Evolutionary conservation across 2,888 invertebrate species (phyloP).

Genomic region (Hoplodrina blanda): DNA sequence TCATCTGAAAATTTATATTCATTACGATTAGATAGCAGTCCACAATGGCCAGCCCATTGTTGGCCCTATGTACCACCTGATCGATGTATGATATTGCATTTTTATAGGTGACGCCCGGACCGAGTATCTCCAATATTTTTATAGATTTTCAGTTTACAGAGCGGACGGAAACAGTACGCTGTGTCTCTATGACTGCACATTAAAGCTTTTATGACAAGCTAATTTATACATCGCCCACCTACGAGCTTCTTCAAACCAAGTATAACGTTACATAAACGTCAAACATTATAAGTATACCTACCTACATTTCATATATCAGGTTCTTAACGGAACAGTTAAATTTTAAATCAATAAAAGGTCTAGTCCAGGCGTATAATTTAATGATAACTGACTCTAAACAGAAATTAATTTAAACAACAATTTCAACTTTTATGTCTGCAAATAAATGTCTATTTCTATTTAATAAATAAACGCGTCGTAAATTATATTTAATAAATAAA

Average conservation of each 20-base stretch:
- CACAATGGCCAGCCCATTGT: slow-evolving; percentile 87
- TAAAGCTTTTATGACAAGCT: slow-evolving; percentile 82
- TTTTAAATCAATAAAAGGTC: slow-evolving; percentile 69
- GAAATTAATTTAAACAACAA: neutral
- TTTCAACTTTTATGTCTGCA: neutral
- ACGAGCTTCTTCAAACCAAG: slow-evolving; percentile 71
- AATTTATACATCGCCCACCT: slow-evolving; percentile 83
- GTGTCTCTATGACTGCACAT: slow-evolving; percentile 74
- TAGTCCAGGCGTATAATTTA: slow-evolving; percentile 5
- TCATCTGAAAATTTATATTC: slow-evolving; percentile 91
- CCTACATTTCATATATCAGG: slow-evolving; percentile 62
- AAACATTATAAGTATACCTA: slow-evolving; percentile 61
- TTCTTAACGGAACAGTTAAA: slow-evolving; percentile 63
- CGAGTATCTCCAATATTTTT: slow-evolving; percentile 66
- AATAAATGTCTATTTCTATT: neutral
- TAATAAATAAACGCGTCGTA: neutral
- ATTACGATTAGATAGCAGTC: slow-evolving; percentile 89
- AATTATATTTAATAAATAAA: slow-evolving; percentile 19
- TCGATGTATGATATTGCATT: slow-evolving; percentile 88
- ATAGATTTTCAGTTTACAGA: slow-evolving; percentile 74
- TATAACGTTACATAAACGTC: slow-evolving; percentile 77
- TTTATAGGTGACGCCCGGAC: slow-evolving; percentile 81
- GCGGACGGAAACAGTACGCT: slow-evolving; percentile 73
- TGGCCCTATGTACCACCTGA: slow-evolving; percentile 83
- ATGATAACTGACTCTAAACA: neutral